phyloP scores from a whole-genome alignment of 2,888 invertebrate genomes.

The Calameuta pallipes region DNA sequence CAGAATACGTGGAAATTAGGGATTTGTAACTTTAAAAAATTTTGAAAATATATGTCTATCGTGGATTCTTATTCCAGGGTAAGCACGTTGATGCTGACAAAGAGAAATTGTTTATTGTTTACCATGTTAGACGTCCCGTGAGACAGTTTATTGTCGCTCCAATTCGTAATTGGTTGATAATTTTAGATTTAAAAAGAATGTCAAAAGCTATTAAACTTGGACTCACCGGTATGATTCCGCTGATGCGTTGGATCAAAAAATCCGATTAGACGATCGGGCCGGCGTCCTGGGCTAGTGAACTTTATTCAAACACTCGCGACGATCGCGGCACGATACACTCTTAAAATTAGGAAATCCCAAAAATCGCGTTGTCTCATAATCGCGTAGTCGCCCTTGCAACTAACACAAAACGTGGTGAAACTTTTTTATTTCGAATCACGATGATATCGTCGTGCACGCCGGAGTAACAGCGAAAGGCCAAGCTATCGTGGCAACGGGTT shows the following conservation, averaged over 20 bases:
- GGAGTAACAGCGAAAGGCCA: conserved; percentile 15
- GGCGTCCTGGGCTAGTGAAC: conserved; percentile 21
- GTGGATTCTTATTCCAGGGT: neutral
- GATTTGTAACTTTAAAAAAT: neutral
- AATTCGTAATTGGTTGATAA: neutral
- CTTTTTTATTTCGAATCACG: neutral
- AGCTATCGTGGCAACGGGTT: conserved; percentile 50
- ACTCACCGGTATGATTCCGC: conserved; percentile 21
- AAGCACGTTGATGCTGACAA: neutral
- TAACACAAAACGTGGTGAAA: neutral
- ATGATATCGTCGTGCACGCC: neutral
- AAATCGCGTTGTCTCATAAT: conserved; percentile 12
- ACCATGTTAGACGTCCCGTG: neutral
- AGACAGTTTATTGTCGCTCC: neutral
- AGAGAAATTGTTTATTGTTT: neutral
- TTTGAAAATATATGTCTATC: neutral
- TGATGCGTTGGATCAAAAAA: conserved; percentile 14
- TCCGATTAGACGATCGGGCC: conserved; percentile 13
- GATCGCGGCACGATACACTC: conserved; percentile 11
- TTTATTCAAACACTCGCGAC: conserved; percentile 24
- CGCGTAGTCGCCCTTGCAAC: neutral
- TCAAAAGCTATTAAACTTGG: neutral
- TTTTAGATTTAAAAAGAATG: neutral
- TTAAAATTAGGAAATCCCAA: conserved; percentile 13
- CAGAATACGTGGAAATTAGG: neutral